Evolutionary conservation across 1,140 invertebrate genomes (phyloP).

Genomic region (Polypedilum vanderplanki): DNA sequence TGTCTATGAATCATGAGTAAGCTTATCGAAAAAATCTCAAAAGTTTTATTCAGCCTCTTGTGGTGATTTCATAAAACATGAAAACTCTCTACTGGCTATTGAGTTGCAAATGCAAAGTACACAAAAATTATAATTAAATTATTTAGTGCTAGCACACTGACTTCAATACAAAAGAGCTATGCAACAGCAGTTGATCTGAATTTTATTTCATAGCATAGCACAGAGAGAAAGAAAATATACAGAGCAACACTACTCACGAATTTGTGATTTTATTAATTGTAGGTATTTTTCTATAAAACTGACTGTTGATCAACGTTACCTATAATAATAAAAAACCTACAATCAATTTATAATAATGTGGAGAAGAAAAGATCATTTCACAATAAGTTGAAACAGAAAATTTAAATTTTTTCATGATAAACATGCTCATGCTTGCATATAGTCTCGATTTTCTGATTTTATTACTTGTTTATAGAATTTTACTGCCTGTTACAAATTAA

Average conservation of each 20-base stretch:
- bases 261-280: conserved; percentile 7
- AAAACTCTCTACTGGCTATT: neutral
- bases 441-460: neutral
- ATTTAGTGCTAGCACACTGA: neutral
- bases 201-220: neutral
- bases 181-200: neutral
- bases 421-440: neutral
- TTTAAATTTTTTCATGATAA: no score
- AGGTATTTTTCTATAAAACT: neutral
- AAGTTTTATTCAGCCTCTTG: neutral
- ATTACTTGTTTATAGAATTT: conserved; percentile 7
- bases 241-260: neutral
- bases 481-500: neutral
- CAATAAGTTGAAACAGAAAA: neutral
- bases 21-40: neutral
- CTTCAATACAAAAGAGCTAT: neutral
- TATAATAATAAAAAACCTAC: conserved; percentile 14
- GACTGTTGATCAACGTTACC: neutral
- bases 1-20: conserved; percentile 17
- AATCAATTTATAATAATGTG: neutral
- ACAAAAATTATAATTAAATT: neutral
- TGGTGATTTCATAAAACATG: conserved; percentile 1
- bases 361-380: neutral
- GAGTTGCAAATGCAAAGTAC: neutral
- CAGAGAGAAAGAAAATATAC: no score